Conservation (phyloP, 2,797 vertebrate species). For the Silurus lanzhouensis region DNA sequence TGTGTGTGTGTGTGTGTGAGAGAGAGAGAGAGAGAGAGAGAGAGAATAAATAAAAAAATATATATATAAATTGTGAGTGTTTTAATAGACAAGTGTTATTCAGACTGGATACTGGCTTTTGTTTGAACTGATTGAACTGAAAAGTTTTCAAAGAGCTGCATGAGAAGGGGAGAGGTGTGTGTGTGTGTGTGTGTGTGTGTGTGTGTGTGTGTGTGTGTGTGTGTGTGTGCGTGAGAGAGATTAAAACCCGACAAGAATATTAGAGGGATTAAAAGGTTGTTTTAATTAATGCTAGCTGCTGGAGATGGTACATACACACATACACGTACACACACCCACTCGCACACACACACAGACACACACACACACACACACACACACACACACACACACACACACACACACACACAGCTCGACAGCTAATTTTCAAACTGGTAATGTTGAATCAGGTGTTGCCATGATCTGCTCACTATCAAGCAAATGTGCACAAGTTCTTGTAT, state of each 20-base stretch:
- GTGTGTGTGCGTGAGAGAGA: not conserved
- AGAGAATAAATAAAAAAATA: not conserved
- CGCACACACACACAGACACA: not conserved
- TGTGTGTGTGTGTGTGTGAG: too few relatives aligned
- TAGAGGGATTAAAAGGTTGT: not conserved
- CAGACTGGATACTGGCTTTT: slow-evolving; percentile 20
- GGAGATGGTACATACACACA: not conserved
- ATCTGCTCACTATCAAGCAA: slow-evolving; percentile 1
- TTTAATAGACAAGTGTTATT: slow-evolving; percentile 34
- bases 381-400: slow-evolving; percentile 1
- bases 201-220: not conserved
- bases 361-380: slow-evolving; percentile 1
- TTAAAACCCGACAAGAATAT: not conserved
- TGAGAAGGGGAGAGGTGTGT: not conserved
- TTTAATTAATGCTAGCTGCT: slow-evolving; percentile 39
- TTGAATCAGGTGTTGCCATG: slow-evolving; percentile 24
- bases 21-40: not conserved
- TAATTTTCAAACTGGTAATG: slow-evolving; percentile 13
- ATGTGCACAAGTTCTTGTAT: not conserved
- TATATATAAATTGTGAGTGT: not conserved
- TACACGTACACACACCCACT: not conserved
- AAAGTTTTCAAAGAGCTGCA: slow-evolving; percentile 24
- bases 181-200: not conserved
- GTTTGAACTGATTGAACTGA: slow-evolving; percentile 28
- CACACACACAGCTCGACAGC: not conserved